Conservation (phyloP, 1,140 invertebrate genomes). For the Euglossa dilemma region DNA sequence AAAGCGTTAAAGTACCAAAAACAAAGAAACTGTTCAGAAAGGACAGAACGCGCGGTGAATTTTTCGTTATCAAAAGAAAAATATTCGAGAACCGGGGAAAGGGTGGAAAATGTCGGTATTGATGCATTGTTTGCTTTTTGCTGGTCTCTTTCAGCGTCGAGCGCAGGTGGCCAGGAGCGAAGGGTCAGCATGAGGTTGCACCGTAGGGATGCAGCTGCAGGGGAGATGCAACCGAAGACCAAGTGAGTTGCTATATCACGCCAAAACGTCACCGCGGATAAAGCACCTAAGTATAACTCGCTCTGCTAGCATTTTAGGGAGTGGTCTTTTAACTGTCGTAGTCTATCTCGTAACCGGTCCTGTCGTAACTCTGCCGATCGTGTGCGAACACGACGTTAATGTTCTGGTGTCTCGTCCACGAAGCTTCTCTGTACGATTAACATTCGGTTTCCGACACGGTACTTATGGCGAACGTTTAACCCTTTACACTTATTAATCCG, state of each 20-base stretch:
- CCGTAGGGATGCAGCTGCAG: slow-evolving; percentile 74
- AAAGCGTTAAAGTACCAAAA: too few species aligned
- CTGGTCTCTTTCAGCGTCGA: slow-evolving; percentile 77
- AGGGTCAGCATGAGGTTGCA: slow-evolving; percentile 81
- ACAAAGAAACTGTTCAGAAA: too few species aligned
- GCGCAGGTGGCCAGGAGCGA: slow-evolving; percentile 79
- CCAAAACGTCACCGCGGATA: slow-evolving; percentile 21
- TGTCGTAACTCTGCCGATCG: slow-evolving; percentile 8
- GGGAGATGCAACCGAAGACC: slow-evolving; percentile 79
- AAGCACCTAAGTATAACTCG: slow-evolving; percentile 61
- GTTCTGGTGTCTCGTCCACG: neutral
- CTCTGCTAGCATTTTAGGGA: slow-evolving; percentile 43
- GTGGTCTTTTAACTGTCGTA: slow-evolving; percentile 35
- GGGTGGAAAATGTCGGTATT: slow-evolving; percentile 16
- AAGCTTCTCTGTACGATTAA: slow-evolving; percentile 11
- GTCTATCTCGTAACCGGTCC: slow-evolving; percentile 13
- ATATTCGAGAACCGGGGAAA: neutral
- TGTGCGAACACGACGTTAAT: neutral
- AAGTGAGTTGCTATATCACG: slow-evolving; percentile 79
- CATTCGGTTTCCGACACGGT: neutral
- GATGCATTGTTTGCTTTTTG: slow-evolving; percentile 64
- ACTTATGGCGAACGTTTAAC: neutral
- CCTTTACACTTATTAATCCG: neutral
- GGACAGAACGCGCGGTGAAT: too few species aligned
- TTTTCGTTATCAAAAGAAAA: neutral